phyloP scores from a whole-genome alignment of 2,888 invertebrate species.

The Sarcophaga subvicina region DNA sequence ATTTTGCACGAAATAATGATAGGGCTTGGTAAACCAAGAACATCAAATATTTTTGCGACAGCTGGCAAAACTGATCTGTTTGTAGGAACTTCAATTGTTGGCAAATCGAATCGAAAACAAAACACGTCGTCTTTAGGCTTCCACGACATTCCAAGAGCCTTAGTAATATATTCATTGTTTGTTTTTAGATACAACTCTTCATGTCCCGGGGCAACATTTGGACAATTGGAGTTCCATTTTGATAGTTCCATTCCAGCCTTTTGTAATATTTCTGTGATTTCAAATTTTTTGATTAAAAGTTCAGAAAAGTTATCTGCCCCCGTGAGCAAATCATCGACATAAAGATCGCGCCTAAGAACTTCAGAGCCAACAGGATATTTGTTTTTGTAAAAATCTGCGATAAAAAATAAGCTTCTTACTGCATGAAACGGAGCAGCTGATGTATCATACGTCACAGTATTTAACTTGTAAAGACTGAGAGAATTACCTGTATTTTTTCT shows the following conservation, averaged over 20 bases:
- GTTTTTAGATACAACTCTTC: slow-evolving; percentile 5
- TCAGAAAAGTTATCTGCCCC: slow-evolving; percentile 3
- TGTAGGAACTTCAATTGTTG: neutral
- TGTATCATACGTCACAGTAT: slow-evolving; percentile 13
- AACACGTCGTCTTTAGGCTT: slow-evolving; percentile 30
- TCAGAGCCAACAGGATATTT: slow-evolving; percentile 6
- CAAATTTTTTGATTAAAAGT: slow-evolving; percentile 29
- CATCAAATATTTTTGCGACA: slow-evolving; percentile 21
- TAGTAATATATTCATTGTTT: slow-evolving; percentile 36
- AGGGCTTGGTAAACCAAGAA: slow-evolving; percentile 45
- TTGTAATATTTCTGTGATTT: slow-evolving; percentile 33
- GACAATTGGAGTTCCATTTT: slow-evolving; percentile 38
- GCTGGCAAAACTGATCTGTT: no score
- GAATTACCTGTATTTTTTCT: no score
- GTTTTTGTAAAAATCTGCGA: slow-evolving; percentile 1
- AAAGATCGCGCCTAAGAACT: neutral
- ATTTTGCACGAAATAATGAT: slow-evolving; percentile 40
- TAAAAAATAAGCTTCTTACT: slow-evolving; percentile 17
- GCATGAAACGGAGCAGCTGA: slow-evolving; percentile 17
- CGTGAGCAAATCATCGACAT: neutral
- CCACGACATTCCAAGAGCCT: slow-evolving; percentile 40
- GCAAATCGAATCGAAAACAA: slow-evolving; percentile 45
- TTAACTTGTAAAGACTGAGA: neutral
- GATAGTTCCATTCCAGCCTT: slow-evolving; percentile 40
- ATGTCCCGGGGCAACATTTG: neutral